These are phyloP conservation scores for Furcula furcula DNA, from an alignment of 2,888 invertebrate genomes.

Conservation along the genomic window DNA sequence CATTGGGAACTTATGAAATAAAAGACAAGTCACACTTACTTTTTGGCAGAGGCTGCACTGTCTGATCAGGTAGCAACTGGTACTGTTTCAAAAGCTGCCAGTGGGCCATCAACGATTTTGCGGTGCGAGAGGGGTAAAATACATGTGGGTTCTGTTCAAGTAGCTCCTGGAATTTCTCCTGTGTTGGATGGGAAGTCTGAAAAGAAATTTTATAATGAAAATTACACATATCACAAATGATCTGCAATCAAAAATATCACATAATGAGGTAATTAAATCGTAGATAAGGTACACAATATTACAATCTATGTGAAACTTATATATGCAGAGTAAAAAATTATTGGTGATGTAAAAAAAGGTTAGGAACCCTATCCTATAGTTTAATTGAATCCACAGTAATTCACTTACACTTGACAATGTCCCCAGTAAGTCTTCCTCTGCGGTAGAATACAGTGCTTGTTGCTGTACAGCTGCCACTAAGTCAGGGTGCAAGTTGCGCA, in stretches of 20 bases:
- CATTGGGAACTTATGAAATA: no score
- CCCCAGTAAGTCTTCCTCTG: constrained; percentile 93
- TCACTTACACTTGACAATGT: constrained; percentile 85
- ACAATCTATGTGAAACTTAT: no score
- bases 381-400: no score
- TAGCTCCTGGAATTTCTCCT: constrained; percentile 92
- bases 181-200: constrained; percentile 86
- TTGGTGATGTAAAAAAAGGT: no score
- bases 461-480: constrained; percentile 93
- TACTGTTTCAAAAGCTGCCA: constrained; percentile 97
- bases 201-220: constrained; percentile 1
- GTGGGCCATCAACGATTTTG: constrained; percentile 91
- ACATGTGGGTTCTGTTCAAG: constrained; percentile 90
- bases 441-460: constrained; percentile 93
- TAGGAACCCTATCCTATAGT: no score
- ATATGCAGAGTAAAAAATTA: no score
- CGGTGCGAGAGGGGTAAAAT: constrained; percentile 94
- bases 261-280: no score
- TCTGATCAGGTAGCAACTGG: constrained; percentile 94
- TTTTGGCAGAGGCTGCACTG: constrained; percentile 83
- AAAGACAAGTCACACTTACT: constrained; percentile 42
- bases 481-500: constrained; percentile 96
- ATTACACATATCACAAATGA: no score
- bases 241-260: no score
- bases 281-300: no score